phyloP scores from a whole-genome alignment of 2,113 vertebrate genomes.

The Protomyctophum bolini region DNA sequence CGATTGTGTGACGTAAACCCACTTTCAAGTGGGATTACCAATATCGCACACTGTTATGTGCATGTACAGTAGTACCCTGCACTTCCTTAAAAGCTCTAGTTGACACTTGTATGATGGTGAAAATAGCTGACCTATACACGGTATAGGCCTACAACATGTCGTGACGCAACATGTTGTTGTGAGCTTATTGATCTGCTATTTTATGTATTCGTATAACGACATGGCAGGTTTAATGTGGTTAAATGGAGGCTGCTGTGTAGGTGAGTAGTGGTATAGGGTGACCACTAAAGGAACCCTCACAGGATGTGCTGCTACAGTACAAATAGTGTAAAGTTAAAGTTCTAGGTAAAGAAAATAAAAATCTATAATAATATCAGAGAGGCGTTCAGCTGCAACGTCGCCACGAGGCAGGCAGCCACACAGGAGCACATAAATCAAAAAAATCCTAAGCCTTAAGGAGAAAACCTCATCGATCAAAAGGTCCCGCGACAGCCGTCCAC shows the following conservation, averaged over 20 bases:
- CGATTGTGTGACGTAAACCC: conserved; percentile 16
- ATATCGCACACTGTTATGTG: background rate
- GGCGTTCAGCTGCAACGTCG: background rate
- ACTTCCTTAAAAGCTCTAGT: no score
- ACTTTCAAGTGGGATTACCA: conserved; percentile 68
- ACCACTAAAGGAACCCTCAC: conserved; percentile 12
- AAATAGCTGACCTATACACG: no score
- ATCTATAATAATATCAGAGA: background rate
- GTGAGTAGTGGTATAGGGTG: conserved; percentile 4
- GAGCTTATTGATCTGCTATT: no score
- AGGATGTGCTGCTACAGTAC: background rate
- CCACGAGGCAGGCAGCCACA: background rate
- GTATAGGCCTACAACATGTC: no score
- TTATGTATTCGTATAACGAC: no score
- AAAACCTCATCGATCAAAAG: conserved; percentile 15
- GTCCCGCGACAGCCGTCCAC: background rate
- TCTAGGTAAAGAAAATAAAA: background rate
- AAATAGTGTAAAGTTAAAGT: conserved; percentile 3
- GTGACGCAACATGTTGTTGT: no score
- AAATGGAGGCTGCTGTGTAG: conserved; percentile 33
- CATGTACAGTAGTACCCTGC: no score
- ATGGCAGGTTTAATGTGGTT: background rate
- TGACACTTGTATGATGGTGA: no score
- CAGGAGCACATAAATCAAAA: background rate
- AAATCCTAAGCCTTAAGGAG: background rate